Conservation (phyloP, 2,113 vertebrate species). For the Ancistrus triradiatus region DNA sequence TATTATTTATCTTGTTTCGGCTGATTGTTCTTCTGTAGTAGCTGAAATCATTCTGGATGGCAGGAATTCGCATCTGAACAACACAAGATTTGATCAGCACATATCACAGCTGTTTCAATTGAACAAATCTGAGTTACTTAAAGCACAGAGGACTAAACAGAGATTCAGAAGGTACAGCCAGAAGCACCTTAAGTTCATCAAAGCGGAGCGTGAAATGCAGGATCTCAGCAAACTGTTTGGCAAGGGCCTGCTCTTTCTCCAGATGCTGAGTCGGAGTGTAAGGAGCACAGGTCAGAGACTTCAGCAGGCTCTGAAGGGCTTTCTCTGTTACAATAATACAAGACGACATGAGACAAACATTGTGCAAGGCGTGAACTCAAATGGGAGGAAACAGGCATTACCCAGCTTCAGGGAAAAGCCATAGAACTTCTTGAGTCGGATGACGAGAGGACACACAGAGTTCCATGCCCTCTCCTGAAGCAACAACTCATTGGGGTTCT, state of each 20-base stretch:
- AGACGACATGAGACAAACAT: not conserved
- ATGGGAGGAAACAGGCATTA: constrained; percentile 44
- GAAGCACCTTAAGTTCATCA: constrained; percentile 92
- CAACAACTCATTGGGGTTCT: constrained; percentile 87
- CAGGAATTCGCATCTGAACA: constrained; percentile 92
- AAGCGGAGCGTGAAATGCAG: constrained; percentile 97
- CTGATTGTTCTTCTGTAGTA: constrained; percentile 95
- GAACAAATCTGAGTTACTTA: not conserved
- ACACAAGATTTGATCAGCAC: not conserved
- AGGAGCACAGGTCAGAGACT: constrained; percentile 86
- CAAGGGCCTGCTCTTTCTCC: constrained; percentile 93
- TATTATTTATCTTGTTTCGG: constrained; percentile 94
- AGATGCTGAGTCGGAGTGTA: constrained; percentile 93
- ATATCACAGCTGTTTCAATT: too few relatives aligned
- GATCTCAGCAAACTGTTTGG: constrained; percentile 97
- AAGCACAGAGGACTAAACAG: not conserved
- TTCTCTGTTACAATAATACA: constrained; percentile 69
- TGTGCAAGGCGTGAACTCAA: too few relatives aligned
- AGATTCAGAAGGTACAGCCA: not conserved
- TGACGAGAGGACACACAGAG: constrained; percentile 91
- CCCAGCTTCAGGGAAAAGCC: constrained; percentile 92
- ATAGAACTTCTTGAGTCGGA: constrained; percentile 93
- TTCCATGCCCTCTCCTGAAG: constrained; percentile 95
- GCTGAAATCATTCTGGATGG: constrained; percentile 98
- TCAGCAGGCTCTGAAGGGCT: constrained; percentile 87